phyloP scores from a whole-genome alignment of 2,113 vertebrate genomes.

The Gracilinanus agilis region DNA sequence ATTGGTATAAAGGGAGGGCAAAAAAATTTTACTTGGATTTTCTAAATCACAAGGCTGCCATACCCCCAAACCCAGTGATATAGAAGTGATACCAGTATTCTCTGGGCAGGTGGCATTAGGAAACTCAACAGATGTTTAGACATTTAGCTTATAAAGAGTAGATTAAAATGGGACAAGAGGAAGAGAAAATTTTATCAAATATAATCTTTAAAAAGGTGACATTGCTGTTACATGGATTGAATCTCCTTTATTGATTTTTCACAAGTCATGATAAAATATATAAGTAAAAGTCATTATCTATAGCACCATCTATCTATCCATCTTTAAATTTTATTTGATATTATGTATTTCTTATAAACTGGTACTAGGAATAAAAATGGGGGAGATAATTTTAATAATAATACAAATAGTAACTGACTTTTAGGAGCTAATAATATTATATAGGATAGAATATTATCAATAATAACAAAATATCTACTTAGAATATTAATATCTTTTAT shows the following conservation, averaged over 20 bases:
- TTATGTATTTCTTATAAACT: background rate
- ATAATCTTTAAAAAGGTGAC: background rate
- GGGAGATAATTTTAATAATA: background rate
- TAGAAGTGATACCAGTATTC: background rate
- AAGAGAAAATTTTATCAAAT: background rate
- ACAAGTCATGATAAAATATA: background rate
- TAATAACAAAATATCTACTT: background rate
- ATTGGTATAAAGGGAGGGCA: too few species aligned
- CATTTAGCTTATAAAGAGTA: background rate
- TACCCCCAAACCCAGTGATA: too few species aligned
- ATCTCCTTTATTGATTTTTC: background rate
- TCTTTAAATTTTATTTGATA: background rate
- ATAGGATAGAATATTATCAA: background rate
- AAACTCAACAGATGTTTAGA: background rate
- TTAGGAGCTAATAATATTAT: background rate
- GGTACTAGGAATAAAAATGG: background rate
- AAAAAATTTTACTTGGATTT: too few species aligned
- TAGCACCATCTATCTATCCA: background rate
- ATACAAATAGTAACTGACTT: background rate
- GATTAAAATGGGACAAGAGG: background rate
- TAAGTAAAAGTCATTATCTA: background rate
- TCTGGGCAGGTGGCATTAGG: background rate
- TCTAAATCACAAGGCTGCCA: too few species aligned
- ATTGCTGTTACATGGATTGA: background rate
- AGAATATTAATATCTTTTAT: background rate